Evolutionary conservation across 2,888 invertebrate species (phyloP), one percentile per base, ranked within the genome.

Genomic region (Hirtodrosophila cameraria): DNA sequence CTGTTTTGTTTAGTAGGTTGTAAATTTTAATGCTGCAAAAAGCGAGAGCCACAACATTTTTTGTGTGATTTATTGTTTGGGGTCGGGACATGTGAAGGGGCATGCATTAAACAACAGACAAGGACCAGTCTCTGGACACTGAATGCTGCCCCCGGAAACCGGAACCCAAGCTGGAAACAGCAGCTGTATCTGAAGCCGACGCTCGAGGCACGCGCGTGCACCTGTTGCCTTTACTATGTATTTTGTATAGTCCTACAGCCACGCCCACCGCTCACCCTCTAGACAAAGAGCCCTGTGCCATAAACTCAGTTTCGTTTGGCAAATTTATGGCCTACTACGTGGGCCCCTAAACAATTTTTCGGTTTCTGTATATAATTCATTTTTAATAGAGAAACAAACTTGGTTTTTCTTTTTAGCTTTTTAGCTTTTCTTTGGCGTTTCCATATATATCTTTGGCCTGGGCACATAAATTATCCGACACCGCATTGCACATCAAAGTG

Each of bases 101-200:
- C 76, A 79, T 79, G 78, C 84, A 79, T 79, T 79, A 85, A 82
- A 82, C 57, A 82, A 65, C 67, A 85, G 85, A 84, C 80, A 69
- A 59, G 81, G 73, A 77, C 73, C 79, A 74, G 84, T 78, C 75
- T 81, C 84, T 84, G 84, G 81, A 65, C 79, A 75, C 25, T 50
- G 69, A 58, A 63, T 53, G 57, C 50, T 53, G 57, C 73, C 27
- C 53, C 57, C 48, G 70, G 62, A 62, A 69, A 35, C 63, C 55
- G 53, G 67, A 60, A 57, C 53, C 48, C 30, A 42, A 28, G 67
- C 67, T 48, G 67, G 39, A 67, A 70, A 60, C 73, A 67, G 55
- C 48, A 49, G 39, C 48, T 45, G 39, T 77, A 73, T 74, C 55
- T 74, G 63, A 36, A 63, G 63, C 39, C 60, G 36, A 35, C 54